Evolutionary conservation across 2,113 vertebrate species (phyloP), one percentile per base, ranked within the genome.

Genomic region (Podilymbus podiceps): DNA sequence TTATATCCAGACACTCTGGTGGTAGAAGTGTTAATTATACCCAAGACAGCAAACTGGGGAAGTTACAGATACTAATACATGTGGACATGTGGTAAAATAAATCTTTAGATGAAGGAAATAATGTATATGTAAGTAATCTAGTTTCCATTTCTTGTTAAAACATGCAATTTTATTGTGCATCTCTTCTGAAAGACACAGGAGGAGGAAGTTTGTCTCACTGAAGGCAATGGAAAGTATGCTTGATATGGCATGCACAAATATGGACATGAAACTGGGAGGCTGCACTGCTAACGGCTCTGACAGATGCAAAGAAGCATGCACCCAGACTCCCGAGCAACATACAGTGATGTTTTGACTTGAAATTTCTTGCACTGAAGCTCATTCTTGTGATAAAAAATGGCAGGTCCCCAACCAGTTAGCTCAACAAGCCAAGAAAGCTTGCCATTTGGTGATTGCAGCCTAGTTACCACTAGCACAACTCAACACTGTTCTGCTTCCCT

Each of bases 241-340:
- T 96, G 83, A 81, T 96, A 76, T 12, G 96, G 49, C 96, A 95
- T 97, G 97, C 88, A 97, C 96, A 97, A 97, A 98, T 98, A 98
- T 96, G 97, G 98, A 97, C 93, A 97, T 96, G 92, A 90, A 90
- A 25, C 75, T 95, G 88, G 88, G 84, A 87, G 69, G 25, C 77
- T 73, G 71, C 79, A 63, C 53, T 47, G 52, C 82, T 85, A 89
- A 76, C 49, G 95, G 66, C 69, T 60, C 95, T 97, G 95, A 98
- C 96, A 89, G 95, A 98, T 81, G 88, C 92, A 77, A 89, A 94
- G 81, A 97, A 97, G 72, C 97, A 98, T 74, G 94, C 53, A 75
- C 46, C 69, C 85, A 75, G 71, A 81, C 38, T 95, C 95, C 92
- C 3, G 1, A 96, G 83, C 83, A 97, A 93, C 94, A 87, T 87